A percentile compares a stretch with the other conserved stretches of the same genome.
Conservation (phyloP, 2,888 invertebrate species). For the Autographa pulchrina region DNA sequence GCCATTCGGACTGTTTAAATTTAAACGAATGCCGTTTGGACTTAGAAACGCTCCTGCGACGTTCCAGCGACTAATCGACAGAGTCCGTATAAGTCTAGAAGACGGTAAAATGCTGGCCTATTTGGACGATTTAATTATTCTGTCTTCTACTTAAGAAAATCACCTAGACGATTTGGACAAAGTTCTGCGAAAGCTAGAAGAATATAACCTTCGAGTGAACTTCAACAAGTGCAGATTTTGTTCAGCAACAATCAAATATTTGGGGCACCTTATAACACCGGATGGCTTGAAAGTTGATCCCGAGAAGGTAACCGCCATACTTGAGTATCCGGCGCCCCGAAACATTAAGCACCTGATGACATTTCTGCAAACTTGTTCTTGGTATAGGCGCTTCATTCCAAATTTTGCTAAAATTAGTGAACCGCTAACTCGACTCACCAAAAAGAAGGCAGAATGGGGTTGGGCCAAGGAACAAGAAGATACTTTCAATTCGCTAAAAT, state of each 20-base stretch:
- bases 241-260: constrained; percentile 49
- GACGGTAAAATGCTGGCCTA: constrained; percentile 25
- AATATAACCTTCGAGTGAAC: constrained; percentile 49
- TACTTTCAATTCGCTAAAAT: background rate
- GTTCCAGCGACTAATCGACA: constrained; percentile 36
- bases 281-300: constrained; percentile 59
- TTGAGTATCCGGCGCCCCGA: constrained; percentile 7
- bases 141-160: constrained; percentile 18
- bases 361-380: constrained; percentile 44
- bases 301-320: constrained; percentile 42
- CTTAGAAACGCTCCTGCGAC: constrained; percentile 19
- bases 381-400: constrained; percentile 56
- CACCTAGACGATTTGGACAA: constrained; percentile 27
- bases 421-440: constrained; percentile 32
- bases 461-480: background rate
- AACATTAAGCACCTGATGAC: constrained; percentile 19
- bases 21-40: constrained; percentile 19
- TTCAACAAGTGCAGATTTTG: constrained; percentile 50
- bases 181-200: constrained; percentile 35
- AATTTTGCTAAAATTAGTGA: constrained; percentile 40
- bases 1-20: constrained; percentile 15
- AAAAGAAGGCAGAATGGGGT: background rate
- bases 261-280: constrained; percentile 58
- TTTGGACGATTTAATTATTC: constrained; percentile 28
- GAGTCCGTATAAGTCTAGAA: constrained; percentile 13